Percentiles rank a stretch among this genome's conserved stretches.
phyloP scores from a whole-genome alignment of 2,113 vertebrate genomes.

The Recurvirostra avosetta region DNA sequence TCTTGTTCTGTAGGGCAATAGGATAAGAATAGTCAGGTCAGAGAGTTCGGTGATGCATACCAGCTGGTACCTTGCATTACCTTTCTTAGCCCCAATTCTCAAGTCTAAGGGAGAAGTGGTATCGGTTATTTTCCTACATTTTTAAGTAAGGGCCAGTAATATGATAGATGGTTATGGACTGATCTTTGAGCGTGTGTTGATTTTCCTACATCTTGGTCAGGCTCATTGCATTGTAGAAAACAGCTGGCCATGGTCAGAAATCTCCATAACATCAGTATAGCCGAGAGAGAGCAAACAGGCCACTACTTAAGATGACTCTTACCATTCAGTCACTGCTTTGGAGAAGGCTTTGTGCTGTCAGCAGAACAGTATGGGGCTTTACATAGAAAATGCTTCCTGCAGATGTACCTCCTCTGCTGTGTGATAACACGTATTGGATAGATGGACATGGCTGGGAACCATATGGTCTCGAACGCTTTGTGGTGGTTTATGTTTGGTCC shows the following conservation, averaged over 20 bases:
- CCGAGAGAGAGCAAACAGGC: background rate
- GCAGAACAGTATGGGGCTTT: background rate
- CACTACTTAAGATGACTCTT: background rate
- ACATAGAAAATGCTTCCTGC: background rate
- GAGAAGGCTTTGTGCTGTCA: background rate
- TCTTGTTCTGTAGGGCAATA: background rate
- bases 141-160: background rate
- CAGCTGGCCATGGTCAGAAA: background rate
- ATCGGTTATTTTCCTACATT: background rate
- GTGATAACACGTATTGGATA: background rate
- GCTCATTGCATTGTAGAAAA: background rate
- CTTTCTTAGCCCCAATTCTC: background rate
- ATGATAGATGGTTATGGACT: background rate
- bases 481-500: background rate
- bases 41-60: background rate
- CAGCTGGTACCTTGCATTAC: background rate
- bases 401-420: background rate
- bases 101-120: background rate
- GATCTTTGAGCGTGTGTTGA: background rate
- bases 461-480: background rate
- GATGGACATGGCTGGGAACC: background rate
- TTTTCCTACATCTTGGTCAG: background rate
- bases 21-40: background rate
- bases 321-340: background rate
- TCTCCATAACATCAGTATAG: background rate